Conservation (phyloP, 2,797 vertebrate genomes). For the Okamejei kenojei region DNA sequence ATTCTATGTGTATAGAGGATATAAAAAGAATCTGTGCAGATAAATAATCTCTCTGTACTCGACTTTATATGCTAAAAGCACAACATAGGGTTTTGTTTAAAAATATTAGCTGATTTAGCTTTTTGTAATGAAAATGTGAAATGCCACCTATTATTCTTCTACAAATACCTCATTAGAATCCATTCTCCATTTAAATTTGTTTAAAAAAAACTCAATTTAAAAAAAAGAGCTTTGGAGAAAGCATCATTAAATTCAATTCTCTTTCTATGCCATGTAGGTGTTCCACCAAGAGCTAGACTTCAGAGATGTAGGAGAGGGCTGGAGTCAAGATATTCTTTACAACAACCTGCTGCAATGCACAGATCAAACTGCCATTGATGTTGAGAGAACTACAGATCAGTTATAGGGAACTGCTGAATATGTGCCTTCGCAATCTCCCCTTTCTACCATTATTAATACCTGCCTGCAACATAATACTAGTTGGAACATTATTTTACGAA, state of each 20-base stretch:
- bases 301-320: neutral
- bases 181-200: neutral
- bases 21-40: neutral
- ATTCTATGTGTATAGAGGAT: neutral
- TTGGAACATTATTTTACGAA: neutral
- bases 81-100: neutral
- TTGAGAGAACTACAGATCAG: neutral
- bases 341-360: neutral
- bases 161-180: neutral
- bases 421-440: neutral
- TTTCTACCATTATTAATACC: neutral
- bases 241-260: neutral
- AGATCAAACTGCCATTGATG: neutral
- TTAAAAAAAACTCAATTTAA: neutral
- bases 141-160: too few species aligned
- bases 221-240: neutral
- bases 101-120: slow-evolving; percentile 18
- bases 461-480: neutral
- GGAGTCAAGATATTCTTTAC: neutral
- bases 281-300: neutral
- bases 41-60: neutral
- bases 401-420: neutral
- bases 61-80: neutral
- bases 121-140: neutral
- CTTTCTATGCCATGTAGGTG: neutral